phyloP scores from a whole-genome alignment of 2,113 vertebrate genomes.

The Hippocampus guttulatus region DNA sequence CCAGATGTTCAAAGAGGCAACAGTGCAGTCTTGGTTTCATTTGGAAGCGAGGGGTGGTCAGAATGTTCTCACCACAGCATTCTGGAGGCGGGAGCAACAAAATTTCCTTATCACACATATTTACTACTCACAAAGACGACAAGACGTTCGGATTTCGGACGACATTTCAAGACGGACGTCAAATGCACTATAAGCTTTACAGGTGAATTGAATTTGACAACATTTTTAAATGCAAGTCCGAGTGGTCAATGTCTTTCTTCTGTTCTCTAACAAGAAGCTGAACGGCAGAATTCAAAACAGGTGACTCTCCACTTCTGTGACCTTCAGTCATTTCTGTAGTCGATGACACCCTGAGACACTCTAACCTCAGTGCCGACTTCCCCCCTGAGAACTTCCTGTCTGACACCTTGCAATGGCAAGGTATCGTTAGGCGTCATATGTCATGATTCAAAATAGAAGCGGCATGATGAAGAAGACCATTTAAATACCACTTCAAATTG shows the following conservation, averaged over 20 bases:
- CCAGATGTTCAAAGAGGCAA: conserved; percentile 2
- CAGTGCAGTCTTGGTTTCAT: background rate
- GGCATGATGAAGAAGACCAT: too few species aligned
- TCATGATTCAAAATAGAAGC: too few species aligned
- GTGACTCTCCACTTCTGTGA: background rate
- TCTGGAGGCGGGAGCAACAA: background rate
- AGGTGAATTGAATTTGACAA: background rate
- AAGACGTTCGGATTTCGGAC: background rate
- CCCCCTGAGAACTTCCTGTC: too few species aligned
- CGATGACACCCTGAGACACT: background rate
- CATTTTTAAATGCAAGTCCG: background rate
- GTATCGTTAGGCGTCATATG: too few species aligned
- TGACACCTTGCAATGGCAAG: too few species aligned
- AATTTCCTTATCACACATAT: background rate
- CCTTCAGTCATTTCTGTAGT: background rate
- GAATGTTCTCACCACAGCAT: background rate
- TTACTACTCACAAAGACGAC: background rate
- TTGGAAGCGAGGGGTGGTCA: background rate
- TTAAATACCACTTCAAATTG: too few species aligned
- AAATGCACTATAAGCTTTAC: background rate
- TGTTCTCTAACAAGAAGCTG: too few species aligned
- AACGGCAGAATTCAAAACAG: too few species aligned
- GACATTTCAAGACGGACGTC: background rate
- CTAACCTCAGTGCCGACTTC: background rate
- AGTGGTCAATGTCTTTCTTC: too few species aligned